Evolutionary conservation across 1,140 invertebrate species (phyloP).

Genomic region (Hylyphantes graminicola): DNA sequence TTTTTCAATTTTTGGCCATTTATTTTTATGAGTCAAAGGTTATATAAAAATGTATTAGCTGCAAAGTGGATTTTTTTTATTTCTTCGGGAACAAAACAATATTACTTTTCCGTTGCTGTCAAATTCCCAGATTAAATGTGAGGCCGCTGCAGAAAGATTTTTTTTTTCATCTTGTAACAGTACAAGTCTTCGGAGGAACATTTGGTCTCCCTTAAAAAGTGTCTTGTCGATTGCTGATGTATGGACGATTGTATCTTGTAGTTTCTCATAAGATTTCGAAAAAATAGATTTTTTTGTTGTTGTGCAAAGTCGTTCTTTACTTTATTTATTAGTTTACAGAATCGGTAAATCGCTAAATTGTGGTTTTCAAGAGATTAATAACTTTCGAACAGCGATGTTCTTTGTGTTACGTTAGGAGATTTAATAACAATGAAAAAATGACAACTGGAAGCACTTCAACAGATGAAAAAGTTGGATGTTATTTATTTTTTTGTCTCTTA

Average conservation of each 20-base stretch:
- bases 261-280: constrained; percentile 51
- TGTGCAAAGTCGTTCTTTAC: constrained; percentile 44
- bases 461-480: constrained; percentile 28
- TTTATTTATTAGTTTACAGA: constrained; percentile 56
- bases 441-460: constrained; percentile 6
- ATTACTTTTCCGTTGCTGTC: constrained; percentile 45
- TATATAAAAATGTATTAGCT: constrained; percentile 41
- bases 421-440: constrained; percentile 39
- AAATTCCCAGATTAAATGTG: constrained; percentile 57
- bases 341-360: constrained; percentile 56
- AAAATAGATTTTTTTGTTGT: not conserved
- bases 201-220: constrained; percentile 43
- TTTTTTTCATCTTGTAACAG: constrained; percentile 29
- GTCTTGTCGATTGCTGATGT: constrained; percentile 55
- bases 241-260: constrained; percentile 46
- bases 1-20: no score
- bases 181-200: constrained; percentile 23
- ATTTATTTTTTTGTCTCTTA: constrained; percentile 31
- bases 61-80: constrained; percentile 59
- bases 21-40: constrained; percentile 15
- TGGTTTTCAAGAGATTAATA: constrained; percentile 61
- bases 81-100: constrained; percentile 51
- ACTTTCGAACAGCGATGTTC: constrained; percentile 26
- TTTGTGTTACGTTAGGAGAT: constrained; percentile 11
- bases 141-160: constrained; percentile 39